phyloP scores from a whole-genome alignment of 2,113 vertebrate genomes.

The Indri indri region DNA sequence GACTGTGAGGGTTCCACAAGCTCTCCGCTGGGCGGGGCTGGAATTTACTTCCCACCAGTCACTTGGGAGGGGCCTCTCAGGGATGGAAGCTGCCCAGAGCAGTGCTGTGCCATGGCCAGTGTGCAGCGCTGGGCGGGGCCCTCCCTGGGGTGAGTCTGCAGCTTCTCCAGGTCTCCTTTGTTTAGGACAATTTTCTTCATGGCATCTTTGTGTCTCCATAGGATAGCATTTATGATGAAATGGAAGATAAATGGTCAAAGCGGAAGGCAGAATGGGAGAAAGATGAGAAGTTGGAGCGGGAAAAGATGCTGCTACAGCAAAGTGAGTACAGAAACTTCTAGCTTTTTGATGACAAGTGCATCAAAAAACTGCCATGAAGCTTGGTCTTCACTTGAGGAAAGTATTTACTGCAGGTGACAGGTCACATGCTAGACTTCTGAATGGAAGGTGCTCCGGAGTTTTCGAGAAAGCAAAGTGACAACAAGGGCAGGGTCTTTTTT shows the following conservation, averaged over 20 bases:
- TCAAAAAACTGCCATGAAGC: neutral
- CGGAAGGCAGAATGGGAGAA: slow-evolving; percentile 78
- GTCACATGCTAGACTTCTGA: neutral
- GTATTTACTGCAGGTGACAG: neutral
- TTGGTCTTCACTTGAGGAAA: neutral
- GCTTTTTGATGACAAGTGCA: neutral
- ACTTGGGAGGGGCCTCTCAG: too few relatives aligned
- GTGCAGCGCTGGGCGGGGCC: rapidly evolving
- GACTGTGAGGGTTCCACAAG: neutral
- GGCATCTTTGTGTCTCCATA: neutral
- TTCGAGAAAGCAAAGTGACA: neutral
- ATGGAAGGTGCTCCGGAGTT: neutral
- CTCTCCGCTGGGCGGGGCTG: neutral
- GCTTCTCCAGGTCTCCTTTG: neutral
- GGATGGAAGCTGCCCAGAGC: neutral
- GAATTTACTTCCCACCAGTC: neutral
- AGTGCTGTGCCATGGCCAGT: neutral
- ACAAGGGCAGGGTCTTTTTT: neutral
- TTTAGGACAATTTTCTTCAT: neutral
- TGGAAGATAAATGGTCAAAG: slow-evolving; percentile 81
- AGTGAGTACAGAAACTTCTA: slow-evolving; percentile 68
- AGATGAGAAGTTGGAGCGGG: slow-evolving; percentile 75
- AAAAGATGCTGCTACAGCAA: slow-evolving; percentile 77
- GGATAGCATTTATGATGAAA: slow-evolving; percentile 81
- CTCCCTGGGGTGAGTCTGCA: too few relatives aligned